Conservation (phyloP, 2,888 invertebrate genomes). For the Stratiomys singularior region DNA sequence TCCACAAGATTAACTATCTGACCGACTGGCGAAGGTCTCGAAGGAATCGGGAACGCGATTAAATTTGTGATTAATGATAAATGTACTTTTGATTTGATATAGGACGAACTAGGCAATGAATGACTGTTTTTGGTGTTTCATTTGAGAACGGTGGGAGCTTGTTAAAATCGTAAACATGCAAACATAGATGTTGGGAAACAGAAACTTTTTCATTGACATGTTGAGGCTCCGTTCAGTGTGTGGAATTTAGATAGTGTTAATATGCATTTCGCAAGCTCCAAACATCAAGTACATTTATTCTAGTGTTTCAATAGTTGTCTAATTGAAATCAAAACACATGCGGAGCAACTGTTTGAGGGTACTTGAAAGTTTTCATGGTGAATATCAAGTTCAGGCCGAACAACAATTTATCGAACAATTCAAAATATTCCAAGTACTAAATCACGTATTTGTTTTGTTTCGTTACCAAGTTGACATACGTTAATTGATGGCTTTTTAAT, state of each 20-base stretch:
- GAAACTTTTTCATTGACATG: neutral
- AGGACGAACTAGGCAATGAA: neutral
- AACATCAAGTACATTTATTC: neutral
- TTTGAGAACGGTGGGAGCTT: neutral
- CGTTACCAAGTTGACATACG: neutral
- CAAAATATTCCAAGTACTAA: constrained; percentile 9
- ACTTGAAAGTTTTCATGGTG: constrained; percentile 8
- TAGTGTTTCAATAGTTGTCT: neutral
- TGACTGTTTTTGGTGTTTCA: neutral
- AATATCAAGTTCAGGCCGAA: neutral
- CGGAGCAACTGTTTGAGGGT: neutral
- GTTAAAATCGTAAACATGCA: neutral
- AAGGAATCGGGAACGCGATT: neutral
- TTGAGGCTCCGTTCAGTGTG: neutral
- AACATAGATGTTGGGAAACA: neutral
- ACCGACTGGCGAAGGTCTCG: constrained; percentile 1
- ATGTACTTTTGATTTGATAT: constrained; percentile 22
- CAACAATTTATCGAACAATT: constrained; percentile 17
- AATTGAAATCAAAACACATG: neutral
- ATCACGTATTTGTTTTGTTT: neutral
- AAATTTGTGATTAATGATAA: neutral
- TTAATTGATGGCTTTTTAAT: neutral
- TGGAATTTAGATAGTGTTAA: neutral
- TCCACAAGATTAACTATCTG: neutral
- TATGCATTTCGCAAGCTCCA: neutral